Evolutionary conservation across 1,140 invertebrate genomes (phyloP), one percentile per base, ranked within the genome.

Genomic region (Drosophila tristis): DNA sequence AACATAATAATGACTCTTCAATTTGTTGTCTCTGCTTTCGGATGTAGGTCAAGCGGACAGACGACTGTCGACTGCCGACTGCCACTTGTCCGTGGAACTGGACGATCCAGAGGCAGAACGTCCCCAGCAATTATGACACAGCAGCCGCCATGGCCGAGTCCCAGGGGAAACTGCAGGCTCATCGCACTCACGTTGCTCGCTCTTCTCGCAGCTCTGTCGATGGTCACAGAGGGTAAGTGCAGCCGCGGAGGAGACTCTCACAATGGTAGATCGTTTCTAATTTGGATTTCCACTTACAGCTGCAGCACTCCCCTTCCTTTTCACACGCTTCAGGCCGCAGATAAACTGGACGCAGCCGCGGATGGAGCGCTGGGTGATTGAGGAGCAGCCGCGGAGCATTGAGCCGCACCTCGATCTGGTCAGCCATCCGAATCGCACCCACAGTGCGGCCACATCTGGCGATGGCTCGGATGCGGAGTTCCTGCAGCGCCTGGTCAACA

Each of bases 341-440:
- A 93, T 94, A 68, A 93, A 93, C 91, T 94, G 94, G 94, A 93
- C 91, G 42, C 92, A 92, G 35, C 93, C 93, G 2, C 91, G 85
- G 50, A 49, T 74, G 35, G 93, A 94, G 62, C 92, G 92, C 3
- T 94, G 94, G 94, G 92, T 92, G 57, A 93, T 93, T 76, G 92
- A 92, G 31, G 84, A 80, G 39, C 91, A 92, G 11, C 93, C 93
- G 4, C 90, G 93, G 2, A 93, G 93, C 65, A 93, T 94, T 42
- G 90, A 92, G 66, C 93, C 93, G 8, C 93, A 93, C 60, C 91
- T 94, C 61, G 90, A 91, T n/a, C 91, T 93, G 6, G 90, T 70
- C 45, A 49, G 66, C 2, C 89, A 84, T 49, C 44, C 90, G 4
- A 93, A 94, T 73, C 92, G 92, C 62, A 93, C 91, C 6, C 93